phyloP scores from a whole-genome alignment of 2,113 vertebrate genomes.

The Pipra filicauda region DNA sequence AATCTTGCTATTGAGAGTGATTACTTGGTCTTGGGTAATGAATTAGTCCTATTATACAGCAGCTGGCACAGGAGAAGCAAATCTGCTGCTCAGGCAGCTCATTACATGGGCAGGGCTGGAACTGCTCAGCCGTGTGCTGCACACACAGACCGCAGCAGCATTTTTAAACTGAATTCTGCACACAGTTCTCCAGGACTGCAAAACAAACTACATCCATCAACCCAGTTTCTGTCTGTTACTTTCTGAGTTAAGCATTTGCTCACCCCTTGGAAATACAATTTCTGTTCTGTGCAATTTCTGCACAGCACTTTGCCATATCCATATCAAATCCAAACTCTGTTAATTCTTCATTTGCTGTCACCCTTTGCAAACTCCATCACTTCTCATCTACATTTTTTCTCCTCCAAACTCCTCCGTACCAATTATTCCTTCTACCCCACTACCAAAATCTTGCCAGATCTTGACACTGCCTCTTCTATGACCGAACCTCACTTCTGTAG shows the following conservation, averaged over 20 bases:
- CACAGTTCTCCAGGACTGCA: not conserved
- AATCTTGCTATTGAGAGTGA: constrained; percentile 57
- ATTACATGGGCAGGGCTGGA: constrained; percentile 19
- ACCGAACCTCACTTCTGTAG: not conserved
- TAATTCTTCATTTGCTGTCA: not conserved
- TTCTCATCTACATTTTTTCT: not conserved
- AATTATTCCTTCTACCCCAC: not conserved
- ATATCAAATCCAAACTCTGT: not conserved
- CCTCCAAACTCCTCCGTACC: not conserved
- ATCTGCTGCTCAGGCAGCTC: constrained; percentile 48
- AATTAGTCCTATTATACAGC: constrained; percentile 60
- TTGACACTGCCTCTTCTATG: not conserved
- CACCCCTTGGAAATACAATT: not conserved
- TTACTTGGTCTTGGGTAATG: constrained; percentile 52
- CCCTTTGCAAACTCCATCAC: not conserved
- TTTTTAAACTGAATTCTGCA: not conserved
- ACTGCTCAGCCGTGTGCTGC: not conserved
- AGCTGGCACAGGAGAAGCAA: constrained; percentile 49
- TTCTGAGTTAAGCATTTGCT: constrained; percentile 1
- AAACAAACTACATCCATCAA: not conserved
- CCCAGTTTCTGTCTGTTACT: not conserved
- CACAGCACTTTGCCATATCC: not conserved
- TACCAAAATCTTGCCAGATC: not conserved
- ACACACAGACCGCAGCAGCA: constrained; percentile 5
- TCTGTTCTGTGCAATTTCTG: not conserved